Percentiles rank a stretch among this genome's conserved stretches.
Conservation (phyloP, 2,888 invertebrate genomes). For the Drosophila pegasa region DNA sequence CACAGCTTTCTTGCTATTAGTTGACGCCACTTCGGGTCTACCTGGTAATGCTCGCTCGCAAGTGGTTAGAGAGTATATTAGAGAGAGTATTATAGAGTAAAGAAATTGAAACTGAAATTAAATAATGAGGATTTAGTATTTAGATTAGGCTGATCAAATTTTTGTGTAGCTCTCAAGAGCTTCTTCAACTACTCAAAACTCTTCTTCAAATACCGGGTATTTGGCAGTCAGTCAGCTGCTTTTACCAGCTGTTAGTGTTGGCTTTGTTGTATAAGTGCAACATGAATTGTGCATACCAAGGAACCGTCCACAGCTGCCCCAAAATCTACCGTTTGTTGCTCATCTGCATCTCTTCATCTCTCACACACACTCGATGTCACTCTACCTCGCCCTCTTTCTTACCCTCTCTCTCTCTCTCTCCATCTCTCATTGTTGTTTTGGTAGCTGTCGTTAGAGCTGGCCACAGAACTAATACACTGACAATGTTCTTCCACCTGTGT, state of each 20-base stretch:
- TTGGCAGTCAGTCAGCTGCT: not conserved
- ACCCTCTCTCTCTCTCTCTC: not conserved
- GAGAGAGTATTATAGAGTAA: no score
- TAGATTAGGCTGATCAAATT: no score
- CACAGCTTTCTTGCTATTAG: constrained; percentile 69
- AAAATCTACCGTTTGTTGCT: constrained; percentile 30
- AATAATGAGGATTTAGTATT: no score
- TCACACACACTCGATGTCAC: constrained; percentile 1
- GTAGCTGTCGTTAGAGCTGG: constrained; percentile 57
- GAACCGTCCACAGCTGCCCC: constrained; percentile 40
- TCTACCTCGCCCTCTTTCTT: not conserved
- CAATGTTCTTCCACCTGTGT: constrained; percentile 43
- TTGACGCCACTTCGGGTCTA: constrained; percentile 52
- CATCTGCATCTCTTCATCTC: constrained; percentile 59
- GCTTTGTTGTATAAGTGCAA: constrained; percentile 67
- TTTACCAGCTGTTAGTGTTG: constrained; percentile 17
- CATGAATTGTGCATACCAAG: constrained; percentile 80
- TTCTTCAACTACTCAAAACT: no score
- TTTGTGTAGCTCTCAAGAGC: no score
- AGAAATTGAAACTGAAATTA: no score
- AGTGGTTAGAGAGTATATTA: not conserved
- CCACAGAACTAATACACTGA: constrained; percentile 67
- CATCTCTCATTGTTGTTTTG: constrained; percentile 23
- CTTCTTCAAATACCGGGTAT: not conserved
- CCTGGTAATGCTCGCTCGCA: not conserved